phyloP scores from a whole-genome alignment of 2,888 invertebrate species.

The Sepioteuthis lessoniana region DNA sequence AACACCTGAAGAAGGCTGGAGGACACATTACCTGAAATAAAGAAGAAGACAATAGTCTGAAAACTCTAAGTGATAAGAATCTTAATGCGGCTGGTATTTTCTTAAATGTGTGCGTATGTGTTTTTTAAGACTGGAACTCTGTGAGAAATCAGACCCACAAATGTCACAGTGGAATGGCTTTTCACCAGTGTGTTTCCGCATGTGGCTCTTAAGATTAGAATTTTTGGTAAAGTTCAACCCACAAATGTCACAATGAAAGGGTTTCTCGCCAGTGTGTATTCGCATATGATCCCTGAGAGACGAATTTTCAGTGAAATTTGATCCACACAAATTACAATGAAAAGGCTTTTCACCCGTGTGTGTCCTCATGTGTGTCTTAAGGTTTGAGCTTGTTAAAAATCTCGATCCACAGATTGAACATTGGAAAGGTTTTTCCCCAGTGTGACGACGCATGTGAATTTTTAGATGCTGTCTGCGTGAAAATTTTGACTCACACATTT shows the following conservation, averaged over 20 bases:
- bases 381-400: background rate
- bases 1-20: too few species aligned
- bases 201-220: background rate
- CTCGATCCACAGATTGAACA: background rate
- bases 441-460: background rate
- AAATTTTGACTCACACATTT: background rate
- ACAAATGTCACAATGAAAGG: background rate
- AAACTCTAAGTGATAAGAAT: too few species aligned
- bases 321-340: background rate
- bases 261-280: too few species aligned
- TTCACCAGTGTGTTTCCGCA: background rate
- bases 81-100: too few species aligned
- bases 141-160: too few species aligned
- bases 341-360: too few species aligned
- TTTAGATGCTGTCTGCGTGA: background rate
- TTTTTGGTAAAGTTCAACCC: background rate
- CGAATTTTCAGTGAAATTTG: background rate
- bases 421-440: too few species aligned
- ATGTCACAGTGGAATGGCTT: too few species aligned
- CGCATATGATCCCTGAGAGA: background rate
- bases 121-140: too few species aligned
- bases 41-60: too few species aligned
- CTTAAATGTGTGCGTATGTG: too few species aligned
- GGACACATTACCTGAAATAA: too few species aligned
- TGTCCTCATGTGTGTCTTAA: background rate